These are phyloP conservation scores for Coluber constrictor DNA, from an alignment of 2,797 vertebrate genomes.

Conservation along the genomic window DNA sequence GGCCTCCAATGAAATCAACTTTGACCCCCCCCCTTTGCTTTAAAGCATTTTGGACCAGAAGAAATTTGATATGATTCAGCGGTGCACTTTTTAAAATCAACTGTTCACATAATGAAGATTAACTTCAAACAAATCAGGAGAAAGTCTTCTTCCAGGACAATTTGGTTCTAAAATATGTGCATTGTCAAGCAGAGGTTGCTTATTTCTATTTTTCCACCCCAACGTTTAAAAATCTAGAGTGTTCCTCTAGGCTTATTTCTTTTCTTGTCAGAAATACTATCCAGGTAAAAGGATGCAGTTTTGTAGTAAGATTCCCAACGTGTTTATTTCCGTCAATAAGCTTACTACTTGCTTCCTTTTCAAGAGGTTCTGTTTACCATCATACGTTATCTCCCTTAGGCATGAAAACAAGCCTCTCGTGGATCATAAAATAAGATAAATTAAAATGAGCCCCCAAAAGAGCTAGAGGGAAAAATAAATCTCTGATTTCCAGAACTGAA, in stretches of 20 bases:
- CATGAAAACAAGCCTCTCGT: neutral
- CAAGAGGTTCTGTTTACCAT: neutral
- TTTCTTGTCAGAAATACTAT: neutral
- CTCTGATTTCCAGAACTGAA: neutral
- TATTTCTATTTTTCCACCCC: neutral
- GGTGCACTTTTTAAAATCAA: neutral
- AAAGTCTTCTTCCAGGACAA: neutral
- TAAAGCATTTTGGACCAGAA: neutral
- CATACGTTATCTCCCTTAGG: neutral
- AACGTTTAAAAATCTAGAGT: neutral
- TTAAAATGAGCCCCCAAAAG: neutral
- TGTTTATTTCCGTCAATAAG: neutral
- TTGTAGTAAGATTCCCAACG: neutral
- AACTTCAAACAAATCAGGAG: neutral
- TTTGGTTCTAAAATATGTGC: neutral
- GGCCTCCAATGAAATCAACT: no score
- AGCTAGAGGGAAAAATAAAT: neutral
- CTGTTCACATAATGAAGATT: neutral
- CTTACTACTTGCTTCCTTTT: neutral
- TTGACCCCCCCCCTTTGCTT: neutral
- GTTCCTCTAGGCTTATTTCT: neutral
- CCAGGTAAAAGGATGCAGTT: neutral
- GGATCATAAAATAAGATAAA: neutral
- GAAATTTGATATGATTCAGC: neutral
- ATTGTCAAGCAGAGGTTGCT: neutral